Percentiles rank a stretch among this genome's conserved stretches.
phyloP scores from a whole-genome alignment of 2,888 invertebrate genomes.

The Diadromus collaris region DNA sequence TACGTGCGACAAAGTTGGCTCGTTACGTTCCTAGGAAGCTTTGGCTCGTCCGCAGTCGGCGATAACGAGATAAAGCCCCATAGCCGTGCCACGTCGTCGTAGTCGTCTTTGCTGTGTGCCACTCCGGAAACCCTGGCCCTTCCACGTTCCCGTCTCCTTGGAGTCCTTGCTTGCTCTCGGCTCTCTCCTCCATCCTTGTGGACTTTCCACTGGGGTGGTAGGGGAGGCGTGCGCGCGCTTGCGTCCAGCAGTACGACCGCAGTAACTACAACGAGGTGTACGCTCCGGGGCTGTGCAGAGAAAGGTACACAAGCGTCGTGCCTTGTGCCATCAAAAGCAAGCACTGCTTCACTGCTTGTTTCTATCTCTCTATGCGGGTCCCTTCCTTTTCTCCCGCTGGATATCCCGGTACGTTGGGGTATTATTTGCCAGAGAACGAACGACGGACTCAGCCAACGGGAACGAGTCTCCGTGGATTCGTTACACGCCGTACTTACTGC shows the following conservation, averaged over 20 bases:
- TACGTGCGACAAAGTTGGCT: slow-evolving; percentile 64
- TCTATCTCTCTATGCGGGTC: slow-evolving; percentile 19
- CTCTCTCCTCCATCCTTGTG: slow-evolving; percentile 30
- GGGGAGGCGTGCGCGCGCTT: slow-evolving; percentile 10
- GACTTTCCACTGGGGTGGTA: slow-evolving; percentile 35
- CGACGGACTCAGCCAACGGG: background rate
- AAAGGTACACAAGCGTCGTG: slow-evolving; percentile 23
- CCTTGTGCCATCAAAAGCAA: slow-evolving; percentile 35
- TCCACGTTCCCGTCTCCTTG: slow-evolving; percentile 8
- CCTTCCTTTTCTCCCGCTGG: slow-evolving; percentile 15
- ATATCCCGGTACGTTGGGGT: slow-evolving; percentile 11
- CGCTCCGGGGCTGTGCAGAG: slow-evolving; percentile 6
- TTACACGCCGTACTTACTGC: background rate
- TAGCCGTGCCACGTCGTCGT: slow-evolving; percentile 41
- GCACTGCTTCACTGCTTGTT: slow-evolving; percentile 19
- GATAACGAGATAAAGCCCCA: slow-evolving; percentile 69
- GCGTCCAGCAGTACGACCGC: slow-evolving; percentile 39
- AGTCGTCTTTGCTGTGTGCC: slow-evolving; percentile 61
- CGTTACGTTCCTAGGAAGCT: slow-evolving; percentile 68
- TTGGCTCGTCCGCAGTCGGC: slow-evolving; percentile 62
- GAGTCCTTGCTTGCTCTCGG: slow-evolving; percentile 9
- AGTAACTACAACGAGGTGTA: slow-evolving; percentile 51
- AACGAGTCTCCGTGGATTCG: slow-evolving; percentile 23
- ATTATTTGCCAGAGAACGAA: slow-evolving; percentile 4
- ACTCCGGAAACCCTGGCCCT: slow-evolving; percentile 56